Evolutionary conservation across 53 echinoderm and acorn worm species (phyloP), one percentile per base, ranked within the genome.

Genomic region (Holothuria scabra): DNA sequence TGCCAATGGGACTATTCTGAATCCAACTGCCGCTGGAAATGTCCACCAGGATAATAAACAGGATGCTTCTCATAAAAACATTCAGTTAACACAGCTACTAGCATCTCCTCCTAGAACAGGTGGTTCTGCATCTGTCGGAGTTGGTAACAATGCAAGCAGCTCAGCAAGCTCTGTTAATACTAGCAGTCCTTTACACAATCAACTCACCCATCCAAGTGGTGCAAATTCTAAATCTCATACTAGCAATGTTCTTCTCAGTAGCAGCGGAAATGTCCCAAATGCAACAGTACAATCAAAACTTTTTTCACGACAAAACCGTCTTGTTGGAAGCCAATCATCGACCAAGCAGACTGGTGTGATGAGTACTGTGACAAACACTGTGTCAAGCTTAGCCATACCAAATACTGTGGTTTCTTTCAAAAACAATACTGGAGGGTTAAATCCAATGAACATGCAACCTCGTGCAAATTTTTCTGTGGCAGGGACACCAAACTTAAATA

Each of bases 1-100:
- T 52, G 82, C 86, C 66, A 91, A 94, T 84, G 99, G 93, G 83
- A 86, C 89, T 48, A 25, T 88, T 52, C 83, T 89, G 11, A 94
- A 88, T 55, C 72, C 87, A 49, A 90, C 82, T 81, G 82, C 62
- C 62, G 24, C 64, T 59, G 80, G 74, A 74, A 74, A 79, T 59
- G 33, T 79, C n/a, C 65, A 81, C 24, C 82, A 81, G 65, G 82
- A 81, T 33, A 64, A 63, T 49, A 81, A 81, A 41, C 82, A 61
- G 62, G 95, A 95, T 59, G 67, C 88, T 46, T 30, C 92, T 14
- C 92, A 95, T 74, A 94, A 95, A 89, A 99, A 95, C 75, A 92
- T 91, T 74, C 99, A 99, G 81, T 89, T 99, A 14, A 87, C 95
- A 55, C 90, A 95, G 74, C 86, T 99, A 78, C 87, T 99, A 70